Evolutionary conservation across 2,113 vertebrate species (phyloP).

Genomic region (Cebidichthys violaceus): DNA sequence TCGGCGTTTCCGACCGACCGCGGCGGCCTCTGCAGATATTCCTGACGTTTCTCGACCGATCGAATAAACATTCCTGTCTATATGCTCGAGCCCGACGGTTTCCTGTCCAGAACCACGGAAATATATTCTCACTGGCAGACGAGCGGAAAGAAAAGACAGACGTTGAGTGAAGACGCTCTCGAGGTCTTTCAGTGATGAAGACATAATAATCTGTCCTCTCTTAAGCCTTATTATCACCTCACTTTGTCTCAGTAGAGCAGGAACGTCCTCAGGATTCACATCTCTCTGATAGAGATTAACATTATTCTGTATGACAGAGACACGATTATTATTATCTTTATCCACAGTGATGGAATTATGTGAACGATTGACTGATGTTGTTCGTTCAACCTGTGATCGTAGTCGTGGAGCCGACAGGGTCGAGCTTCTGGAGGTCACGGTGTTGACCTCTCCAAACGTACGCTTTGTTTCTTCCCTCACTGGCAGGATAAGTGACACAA

Average conservation of each 20-base stretch:
- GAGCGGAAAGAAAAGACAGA: slow-evolving; percentile 16
- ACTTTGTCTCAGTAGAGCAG: slow-evolving; percentile 31
- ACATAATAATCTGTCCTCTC: slow-evolving; percentile 25
- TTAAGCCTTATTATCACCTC: slow-evolving; percentile 38
- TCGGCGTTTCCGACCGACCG: slow-evolving; percentile 56
- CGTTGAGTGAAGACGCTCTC: slow-evolving; percentile 37
- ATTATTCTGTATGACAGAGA: slow-evolving; percentile 3
- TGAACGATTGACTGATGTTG: neutral
- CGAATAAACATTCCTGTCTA: slow-evolving; percentile 71
- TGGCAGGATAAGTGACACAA: too few relatives aligned
- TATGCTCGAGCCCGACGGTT: slow-evolving; percentile 62
- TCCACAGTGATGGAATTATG: slow-evolving; percentile 7
- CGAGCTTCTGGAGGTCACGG: neutral
- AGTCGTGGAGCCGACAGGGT: slow-evolving; percentile 3
- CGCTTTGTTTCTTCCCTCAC: too few relatives aligned
- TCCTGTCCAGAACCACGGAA: slow-evolving; percentile 68
- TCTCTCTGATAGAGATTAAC: slow-evolving; percentile 38
- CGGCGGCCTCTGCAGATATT: slow-evolving; percentile 69
- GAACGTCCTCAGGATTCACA: slow-evolving; percentile 30
- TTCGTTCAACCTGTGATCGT: slow-evolving; percentile 19
- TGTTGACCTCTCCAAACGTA: slow-evolving; percentile 3
- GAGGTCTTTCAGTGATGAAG: slow-evolving; percentile 60
- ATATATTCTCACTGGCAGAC: slow-evolving; percentile 61
- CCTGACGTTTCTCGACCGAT: slow-evolving; percentile 66
- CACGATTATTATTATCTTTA: neutral